phyloP scores from a whole-genome alignment of 1,140 invertebrate genomes.

The Pseudomyrmex gracilis region DNA sequence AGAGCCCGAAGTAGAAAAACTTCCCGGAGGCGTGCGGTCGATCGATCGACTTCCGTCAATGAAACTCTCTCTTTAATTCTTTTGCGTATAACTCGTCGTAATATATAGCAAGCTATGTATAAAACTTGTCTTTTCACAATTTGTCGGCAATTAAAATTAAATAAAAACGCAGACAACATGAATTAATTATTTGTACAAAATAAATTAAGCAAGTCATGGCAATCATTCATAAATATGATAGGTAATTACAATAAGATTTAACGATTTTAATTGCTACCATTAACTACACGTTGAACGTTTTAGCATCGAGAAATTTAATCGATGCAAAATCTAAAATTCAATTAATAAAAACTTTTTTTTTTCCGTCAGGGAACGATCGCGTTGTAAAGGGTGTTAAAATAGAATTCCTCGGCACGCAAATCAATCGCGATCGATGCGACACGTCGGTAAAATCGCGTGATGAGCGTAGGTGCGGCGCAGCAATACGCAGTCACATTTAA shows the following conservation, averaged over 20 bases:
- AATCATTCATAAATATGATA: no score
- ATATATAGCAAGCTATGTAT: no score
- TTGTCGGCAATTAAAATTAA: not conserved
- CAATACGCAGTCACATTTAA: constrained; percentile 31
- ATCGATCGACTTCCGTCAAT: constrained; percentile 20
- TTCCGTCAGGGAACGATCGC: not conserved
- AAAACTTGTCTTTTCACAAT: not conserved
- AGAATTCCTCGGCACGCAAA: constrained; percentile 6
- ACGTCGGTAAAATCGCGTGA: constrained; percentile 26
- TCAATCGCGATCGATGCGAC: constrained; percentile 29
- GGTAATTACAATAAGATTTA: not conserved
- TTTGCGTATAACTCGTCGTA: not conserved
- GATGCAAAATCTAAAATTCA: not conserved
- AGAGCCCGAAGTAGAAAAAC: constrained; percentile 2
- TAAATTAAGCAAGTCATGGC: no score
- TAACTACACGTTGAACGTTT: constrained; percentile 8
- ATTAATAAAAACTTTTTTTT: not conserved
- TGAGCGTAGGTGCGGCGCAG: constrained; percentile 32
- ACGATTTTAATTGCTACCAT: no score
- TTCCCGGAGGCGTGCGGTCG: not conserved
- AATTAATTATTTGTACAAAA: no score
- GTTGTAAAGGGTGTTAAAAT: not conserved
- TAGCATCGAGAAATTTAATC: not conserved
- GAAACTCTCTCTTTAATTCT: not conserved
- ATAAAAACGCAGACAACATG: no score